A percentile compares a stretch with the other conserved stretches of the same genome.
These are phyloP conservation scores for Harpalus rufipes DNA, from an alignment of 2,888 invertebrate species.

Conservation along the genomic window DNA sequence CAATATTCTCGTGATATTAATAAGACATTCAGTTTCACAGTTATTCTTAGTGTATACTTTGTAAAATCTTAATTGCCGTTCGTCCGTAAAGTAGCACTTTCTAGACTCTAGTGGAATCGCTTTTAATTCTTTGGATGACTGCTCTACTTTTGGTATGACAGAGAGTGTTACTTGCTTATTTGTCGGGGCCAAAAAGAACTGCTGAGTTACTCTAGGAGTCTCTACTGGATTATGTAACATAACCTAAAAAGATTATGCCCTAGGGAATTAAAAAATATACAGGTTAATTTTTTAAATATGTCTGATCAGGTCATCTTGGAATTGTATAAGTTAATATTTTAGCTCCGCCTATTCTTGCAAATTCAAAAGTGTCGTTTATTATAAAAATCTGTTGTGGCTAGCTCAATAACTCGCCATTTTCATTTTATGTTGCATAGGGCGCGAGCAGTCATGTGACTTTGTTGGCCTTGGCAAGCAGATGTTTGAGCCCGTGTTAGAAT, in stretches of 20 bases:
- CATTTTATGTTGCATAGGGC: too few species aligned
- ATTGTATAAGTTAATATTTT: too few species aligned
- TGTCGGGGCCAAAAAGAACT: constrained; percentile 70
- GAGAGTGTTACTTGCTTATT: constrained; percentile 70
- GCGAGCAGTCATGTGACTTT: too few species aligned
- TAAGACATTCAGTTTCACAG: constrained; percentile 71
- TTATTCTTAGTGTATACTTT: constrained; percentile 71
- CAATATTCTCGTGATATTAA: constrained; percentile 69
- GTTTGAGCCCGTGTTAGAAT: too few species aligned
- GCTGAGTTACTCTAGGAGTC: constrained; percentile 70
- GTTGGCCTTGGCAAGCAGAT: too few species aligned
- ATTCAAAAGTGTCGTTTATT: too few species aligned
- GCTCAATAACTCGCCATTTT: too few species aligned
- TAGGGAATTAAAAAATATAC: neutral
- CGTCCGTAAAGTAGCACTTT: constrained; percentile 71
- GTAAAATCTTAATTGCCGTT: constrained; percentile 70
- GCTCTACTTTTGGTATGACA: constrained; percentile 70
- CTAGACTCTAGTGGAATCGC: constrained; percentile 69
- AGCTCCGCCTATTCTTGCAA: too few species aligned
- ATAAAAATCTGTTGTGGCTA: too few species aligned
- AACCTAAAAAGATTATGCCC: constrained; percentile 69
- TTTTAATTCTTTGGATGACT: constrained; percentile 70
- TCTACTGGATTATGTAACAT: constrained; percentile 73
- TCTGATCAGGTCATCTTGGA: too few species aligned
- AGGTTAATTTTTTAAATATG: too few species aligned